Evolutionary conservation across 2,888 invertebrate genomes (phyloP).

Genomic region (Herminia tarsipennalis): DNA sequence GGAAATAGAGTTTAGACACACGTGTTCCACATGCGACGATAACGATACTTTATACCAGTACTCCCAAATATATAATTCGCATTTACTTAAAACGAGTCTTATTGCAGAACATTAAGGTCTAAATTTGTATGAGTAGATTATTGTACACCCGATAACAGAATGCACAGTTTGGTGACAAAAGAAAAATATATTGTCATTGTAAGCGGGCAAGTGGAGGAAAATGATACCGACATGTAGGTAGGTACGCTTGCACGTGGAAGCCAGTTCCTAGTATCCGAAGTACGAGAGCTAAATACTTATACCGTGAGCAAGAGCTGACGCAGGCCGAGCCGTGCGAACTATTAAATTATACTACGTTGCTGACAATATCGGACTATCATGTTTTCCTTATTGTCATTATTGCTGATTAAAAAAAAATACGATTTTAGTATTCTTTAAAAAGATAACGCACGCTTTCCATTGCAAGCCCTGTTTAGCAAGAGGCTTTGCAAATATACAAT

Average conservation of each 20-base stretch:
- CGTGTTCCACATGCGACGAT: constrained; percentile 76
- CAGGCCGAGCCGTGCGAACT: constrained; percentile 40
- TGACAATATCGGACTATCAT: constrained; percentile 55
- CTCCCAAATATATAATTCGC: constrained; percentile 41
- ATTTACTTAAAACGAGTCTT: constrained; percentile 26
- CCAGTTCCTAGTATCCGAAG: constrained; percentile 61
- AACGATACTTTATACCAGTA: constrained; percentile 53
- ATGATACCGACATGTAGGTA: constrained; percentile 55
- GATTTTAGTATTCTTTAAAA: too few relatives aligned
- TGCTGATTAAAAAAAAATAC: too few relatives aligned
- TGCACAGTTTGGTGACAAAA: constrained; percentile 50
- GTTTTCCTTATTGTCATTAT: constrained; percentile 54
- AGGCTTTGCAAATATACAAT: too few relatives aligned
- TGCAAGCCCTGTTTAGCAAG: too few relatives aligned
- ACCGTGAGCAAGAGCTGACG: constrained; percentile 49
- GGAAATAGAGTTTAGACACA: constrained; percentile 73
- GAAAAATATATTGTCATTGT: constrained; percentile 62
- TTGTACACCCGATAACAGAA: constrained; percentile 41
- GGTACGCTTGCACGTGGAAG: constrained; percentile 64
- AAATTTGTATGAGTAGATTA: constrained; percentile 20
- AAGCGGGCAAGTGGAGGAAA: constrained; percentile 63
- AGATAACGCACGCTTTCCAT: too few relatives aligned
- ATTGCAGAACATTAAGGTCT: constrained; percentile 26
- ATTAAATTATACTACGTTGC: constrained; percentile 45
- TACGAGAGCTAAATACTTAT: constrained; percentile 48